These are phyloP conservation scores for Orchesella cincta DNA, from an alignment of 1,140 invertebrate species.

Conservation along the genomic window DNA sequence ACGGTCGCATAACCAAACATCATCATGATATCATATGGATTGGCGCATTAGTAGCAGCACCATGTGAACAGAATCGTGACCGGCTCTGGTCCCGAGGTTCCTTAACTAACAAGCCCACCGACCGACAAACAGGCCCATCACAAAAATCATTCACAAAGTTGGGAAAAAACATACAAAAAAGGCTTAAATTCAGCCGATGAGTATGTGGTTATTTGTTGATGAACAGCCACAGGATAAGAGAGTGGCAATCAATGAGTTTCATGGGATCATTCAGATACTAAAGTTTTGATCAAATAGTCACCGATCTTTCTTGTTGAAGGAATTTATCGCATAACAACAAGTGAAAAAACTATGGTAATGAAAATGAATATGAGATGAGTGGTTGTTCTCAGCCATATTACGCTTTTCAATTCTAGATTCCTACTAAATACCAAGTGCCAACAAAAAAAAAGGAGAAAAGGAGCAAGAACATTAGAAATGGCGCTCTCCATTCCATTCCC, in stretches of 20 bases:
- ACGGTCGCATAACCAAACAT: neutral
- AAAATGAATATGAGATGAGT: too few relatives aligned
- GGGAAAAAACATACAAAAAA: neutral
- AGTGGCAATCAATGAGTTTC: neutral
- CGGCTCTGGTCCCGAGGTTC: constrained; percentile 3
- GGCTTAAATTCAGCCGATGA: neutral
- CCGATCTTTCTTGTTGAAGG: too few relatives aligned
- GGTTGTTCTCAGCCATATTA: too few relatives aligned
- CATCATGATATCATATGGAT: neutral
- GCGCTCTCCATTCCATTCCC: too few relatives aligned
- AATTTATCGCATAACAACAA: too few relatives aligned
- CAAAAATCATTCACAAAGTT: constrained; percentile 6
- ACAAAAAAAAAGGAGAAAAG: too few relatives aligned
- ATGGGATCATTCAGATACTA: too few relatives aligned
- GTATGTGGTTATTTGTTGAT: neutral
- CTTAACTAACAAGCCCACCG: constrained; percentile 25
- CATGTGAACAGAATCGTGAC: constrained; percentile 5
- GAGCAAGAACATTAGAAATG: too few relatives aligned
- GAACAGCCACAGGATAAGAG: neutral
- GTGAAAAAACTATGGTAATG: too few relatives aligned
- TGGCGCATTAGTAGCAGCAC: neutral
- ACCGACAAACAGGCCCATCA: constrained; percentile 20
- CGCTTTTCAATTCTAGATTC: too few relatives aligned
- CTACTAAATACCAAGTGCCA: too few relatives aligned
- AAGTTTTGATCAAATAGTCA: too few relatives aligned